Conservation (phyloP, 2,113 vertebrate species). For the Furnarius figulus region DNA sequence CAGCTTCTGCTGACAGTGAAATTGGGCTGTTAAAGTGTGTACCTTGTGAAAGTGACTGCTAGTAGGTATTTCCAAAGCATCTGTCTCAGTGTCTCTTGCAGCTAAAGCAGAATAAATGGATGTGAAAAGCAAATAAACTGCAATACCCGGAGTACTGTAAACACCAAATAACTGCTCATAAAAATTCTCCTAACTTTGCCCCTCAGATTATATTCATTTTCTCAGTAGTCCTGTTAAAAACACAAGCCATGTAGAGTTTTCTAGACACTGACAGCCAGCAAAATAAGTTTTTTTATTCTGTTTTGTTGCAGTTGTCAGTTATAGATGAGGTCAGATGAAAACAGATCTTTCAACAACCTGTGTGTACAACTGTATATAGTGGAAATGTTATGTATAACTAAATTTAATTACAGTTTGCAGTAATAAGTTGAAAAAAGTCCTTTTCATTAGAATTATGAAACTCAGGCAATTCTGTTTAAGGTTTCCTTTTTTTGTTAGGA, state of each 20-base stretch:
- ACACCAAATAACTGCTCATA: constrained; percentile 16
- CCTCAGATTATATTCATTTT: constrained; percentile 1
- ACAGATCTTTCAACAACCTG: neutral
- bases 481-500: neutral
- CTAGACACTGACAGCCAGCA: neutral
- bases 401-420: neutral
- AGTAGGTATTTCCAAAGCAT: neutral
- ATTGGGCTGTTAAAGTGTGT: neutral
- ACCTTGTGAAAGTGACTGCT: neutral
- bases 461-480: neutral
- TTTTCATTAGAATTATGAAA: neutral
- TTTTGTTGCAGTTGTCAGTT: neutral
- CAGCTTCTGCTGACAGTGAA: neutral
- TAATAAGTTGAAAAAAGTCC: neutral
- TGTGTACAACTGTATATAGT: neutral
- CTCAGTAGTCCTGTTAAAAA: constrained; percentile 15
- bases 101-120: constrained; percentile 8
- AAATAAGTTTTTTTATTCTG: neutral
- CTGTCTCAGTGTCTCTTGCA: neutral
- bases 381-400: neutral
- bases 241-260: neutral
- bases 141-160: constrained; percentile 9
- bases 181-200: neutral
- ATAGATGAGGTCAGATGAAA: neutral
- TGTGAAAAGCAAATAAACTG: constrained; percentile 28